phyloP scores from a whole-genome alignment of 2,113 vertebrate genomes.

The Trinectes maculatus region DNA sequence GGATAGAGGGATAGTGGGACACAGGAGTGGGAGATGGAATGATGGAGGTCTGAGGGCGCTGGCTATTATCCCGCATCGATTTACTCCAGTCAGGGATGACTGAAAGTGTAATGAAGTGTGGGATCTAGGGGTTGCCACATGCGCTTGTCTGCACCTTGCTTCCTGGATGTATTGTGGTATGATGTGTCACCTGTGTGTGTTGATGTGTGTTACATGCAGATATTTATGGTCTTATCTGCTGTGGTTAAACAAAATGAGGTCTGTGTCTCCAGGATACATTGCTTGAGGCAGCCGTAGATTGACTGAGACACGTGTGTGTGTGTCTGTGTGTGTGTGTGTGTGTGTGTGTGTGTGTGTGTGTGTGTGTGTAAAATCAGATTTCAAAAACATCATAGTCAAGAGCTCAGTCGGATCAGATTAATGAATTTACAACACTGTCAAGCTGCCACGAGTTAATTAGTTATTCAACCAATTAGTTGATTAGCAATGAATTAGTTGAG shows the following conservation, averaged over 20 bases:
- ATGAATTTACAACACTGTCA: too few species aligned
- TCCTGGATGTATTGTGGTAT: constrained; percentile 56
- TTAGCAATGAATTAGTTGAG: too few species aligned
- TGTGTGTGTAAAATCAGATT: too few species aligned
- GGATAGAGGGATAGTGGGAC: constrained; percentile 14
- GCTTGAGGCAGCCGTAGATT: constrained; percentile 23
- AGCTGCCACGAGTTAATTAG: too few species aligned
- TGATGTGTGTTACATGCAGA: constrained; percentile 47
- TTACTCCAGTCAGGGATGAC: constrained; percentile 77
- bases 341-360: too few species aligned
- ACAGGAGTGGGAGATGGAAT: constrained; percentile 32
- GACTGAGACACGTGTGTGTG: constrained; percentile 6
- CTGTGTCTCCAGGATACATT: constrained; percentile 12
- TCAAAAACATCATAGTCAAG: too few species aligned
- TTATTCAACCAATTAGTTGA: too few species aligned
- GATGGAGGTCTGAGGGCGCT: constrained; percentile 53
- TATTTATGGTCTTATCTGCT: constrained; percentile 26
- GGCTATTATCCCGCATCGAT: constrained; percentile 79
- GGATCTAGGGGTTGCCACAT: constrained; percentile 70
- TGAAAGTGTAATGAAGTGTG: constrained; percentile 77
- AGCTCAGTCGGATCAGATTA: too few species aligned
- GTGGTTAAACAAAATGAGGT: constrained; percentile 36
- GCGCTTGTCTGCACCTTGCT: constrained; percentile 61
- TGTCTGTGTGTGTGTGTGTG: too few species aligned
- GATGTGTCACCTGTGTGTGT: constrained; percentile 52